Conservation (phyloP, 2,888 invertebrate genomes). For the Drosophila flavopinicola region DNA sequence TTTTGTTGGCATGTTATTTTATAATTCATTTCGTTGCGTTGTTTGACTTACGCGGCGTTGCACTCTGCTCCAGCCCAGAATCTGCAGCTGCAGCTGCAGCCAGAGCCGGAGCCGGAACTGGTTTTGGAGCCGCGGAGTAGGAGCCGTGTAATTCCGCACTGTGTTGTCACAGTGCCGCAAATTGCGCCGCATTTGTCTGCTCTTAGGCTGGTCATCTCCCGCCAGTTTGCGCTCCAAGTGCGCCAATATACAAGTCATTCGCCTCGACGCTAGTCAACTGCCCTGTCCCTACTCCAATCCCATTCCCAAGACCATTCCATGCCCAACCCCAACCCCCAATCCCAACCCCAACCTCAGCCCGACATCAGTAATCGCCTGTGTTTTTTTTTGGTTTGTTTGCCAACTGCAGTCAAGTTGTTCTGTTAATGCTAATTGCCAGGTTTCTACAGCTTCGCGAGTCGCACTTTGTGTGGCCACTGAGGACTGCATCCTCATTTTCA, state of each 20-base stretch:
- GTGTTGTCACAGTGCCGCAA: conserved; percentile 73
- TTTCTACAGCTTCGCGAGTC: conserved; percentile 28
- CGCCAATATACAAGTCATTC: conserved; percentile 72
- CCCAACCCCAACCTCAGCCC: not conserved
- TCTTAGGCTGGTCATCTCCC: conserved; percentile 56
- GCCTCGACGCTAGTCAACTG: conserved; percentile 38
- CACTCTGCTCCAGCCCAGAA: conserved; percentile 26
- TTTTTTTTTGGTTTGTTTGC: conserved; percentile 62
- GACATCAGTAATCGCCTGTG: conserved; percentile 3
- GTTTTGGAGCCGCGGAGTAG: conserved; percentile 1
- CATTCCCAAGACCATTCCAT: not conserved
- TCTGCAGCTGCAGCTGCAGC: conserved; percentile 10
- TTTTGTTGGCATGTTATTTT: conserved; percentile 78
- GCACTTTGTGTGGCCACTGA: conserved; percentile 37
- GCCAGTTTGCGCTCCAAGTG: conserved; percentile 32
- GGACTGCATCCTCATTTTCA: conserved; percentile 33
- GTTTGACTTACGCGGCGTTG: conserved; percentile 69
- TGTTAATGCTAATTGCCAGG: conserved; percentile 70
- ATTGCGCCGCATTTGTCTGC: conserved; percentile 72
- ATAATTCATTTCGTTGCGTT: conserved; percentile 79
- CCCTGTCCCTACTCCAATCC: too few relatives aligned
- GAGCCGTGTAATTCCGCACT: conserved; percentile 21
- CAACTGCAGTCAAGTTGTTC: conserved; percentile 70
- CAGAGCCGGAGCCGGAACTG: not conserved
- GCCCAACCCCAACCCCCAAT: not conserved